Base-by-base conservation (phyloP, 2,888 invertebrate genomes). In the Drosophila paranaensis region DNA sequence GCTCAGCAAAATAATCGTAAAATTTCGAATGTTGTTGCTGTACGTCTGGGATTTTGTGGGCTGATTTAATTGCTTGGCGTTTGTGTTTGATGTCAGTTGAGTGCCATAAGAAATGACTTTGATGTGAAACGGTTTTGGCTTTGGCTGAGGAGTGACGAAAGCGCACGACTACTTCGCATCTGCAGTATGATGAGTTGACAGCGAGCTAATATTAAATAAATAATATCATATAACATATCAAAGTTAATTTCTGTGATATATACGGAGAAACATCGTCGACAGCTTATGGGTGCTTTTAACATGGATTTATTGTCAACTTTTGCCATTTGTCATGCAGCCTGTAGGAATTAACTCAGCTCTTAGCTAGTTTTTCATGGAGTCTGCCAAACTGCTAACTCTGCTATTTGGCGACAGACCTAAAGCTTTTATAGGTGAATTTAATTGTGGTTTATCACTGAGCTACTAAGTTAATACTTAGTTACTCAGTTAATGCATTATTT, bases 1-100 rank as follows among this genome's bases (percentile, higher is more conserved):
- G 40, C 30, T 30, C 33, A 33, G 39, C 33, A 14, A 58, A 58
- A 39, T 43, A 64, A 61, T 64, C 73, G 42, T 64, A 42, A 67
- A 67, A 60, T 60, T 66, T 45, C 33, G 35, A 46, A 50, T 45
- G 37, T 42, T 57, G 25, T 55, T 54, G 57, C 35, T 67, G 37
- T 60, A 13, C 43, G 56, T 61, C 53, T 77, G 46, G 51, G 60
- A 66, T 73, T 77, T 77, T 70, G 54, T 67, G 64, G 64, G 51
- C 43, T 51, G 60, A 51, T 68, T 79, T 78, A 79, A 71, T 79
- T 75, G 64, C 62, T 57, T 61, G 51, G 30, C 51, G 27, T 67
- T 58, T 56, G 60, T 13, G 27, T 50, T 68, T 66, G 55, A 69
- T 65, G 64, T 66, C 67, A 35, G 33, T 43, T 37, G 39, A 40